Conservation (phyloP, 1,140 invertebrate genomes). For the Hylaeus volcanicus region DNA sequence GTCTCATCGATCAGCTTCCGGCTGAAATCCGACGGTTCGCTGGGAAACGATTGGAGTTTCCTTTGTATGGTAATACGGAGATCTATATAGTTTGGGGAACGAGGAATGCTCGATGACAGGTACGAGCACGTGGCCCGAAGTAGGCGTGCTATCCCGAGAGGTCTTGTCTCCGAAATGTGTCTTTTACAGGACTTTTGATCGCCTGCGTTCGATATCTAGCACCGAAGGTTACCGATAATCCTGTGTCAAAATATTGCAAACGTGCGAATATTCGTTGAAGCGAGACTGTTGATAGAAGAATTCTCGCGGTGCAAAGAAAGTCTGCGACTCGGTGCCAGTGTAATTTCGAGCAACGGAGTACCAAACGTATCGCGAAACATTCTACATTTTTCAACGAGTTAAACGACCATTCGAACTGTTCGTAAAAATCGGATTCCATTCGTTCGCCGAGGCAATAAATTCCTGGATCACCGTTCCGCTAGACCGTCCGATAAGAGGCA, state of each 20-base stretch:
- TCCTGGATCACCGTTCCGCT: conserved; percentile 18
- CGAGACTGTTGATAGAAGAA: not conserved
- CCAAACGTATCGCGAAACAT: not conserved
- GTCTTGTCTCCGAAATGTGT: too few relatives aligned
- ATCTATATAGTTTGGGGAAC: too few relatives aligned
- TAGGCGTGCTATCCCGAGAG: too few relatives aligned
- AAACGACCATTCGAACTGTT: not conserved
- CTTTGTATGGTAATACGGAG: not conserved
- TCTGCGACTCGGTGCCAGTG: not conserved
- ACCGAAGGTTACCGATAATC: too few relatives aligned
- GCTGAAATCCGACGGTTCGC: not conserved
- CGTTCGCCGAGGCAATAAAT: conserved; percentile 20
- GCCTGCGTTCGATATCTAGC: too few relatives aligned
- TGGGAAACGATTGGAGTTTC: not conserved
- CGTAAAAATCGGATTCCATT: conserved; percentile 8
- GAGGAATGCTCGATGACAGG: too few relatives aligned
- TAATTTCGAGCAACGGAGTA: not conserved
- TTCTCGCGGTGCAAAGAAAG: not conserved
- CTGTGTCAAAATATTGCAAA: too few relatives aligned
- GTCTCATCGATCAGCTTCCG: not conserved
- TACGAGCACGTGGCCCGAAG: too few relatives aligned
- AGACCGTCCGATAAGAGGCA: conserved; percentile 25
- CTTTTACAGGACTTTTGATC: too few relatives aligned
- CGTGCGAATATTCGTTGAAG: too few relatives aligned
- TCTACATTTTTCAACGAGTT: not conserved